phyloP scores from a whole-genome alignment of 2,113 vertebrate genomes.

The Pandion haliaetus region DNA sequence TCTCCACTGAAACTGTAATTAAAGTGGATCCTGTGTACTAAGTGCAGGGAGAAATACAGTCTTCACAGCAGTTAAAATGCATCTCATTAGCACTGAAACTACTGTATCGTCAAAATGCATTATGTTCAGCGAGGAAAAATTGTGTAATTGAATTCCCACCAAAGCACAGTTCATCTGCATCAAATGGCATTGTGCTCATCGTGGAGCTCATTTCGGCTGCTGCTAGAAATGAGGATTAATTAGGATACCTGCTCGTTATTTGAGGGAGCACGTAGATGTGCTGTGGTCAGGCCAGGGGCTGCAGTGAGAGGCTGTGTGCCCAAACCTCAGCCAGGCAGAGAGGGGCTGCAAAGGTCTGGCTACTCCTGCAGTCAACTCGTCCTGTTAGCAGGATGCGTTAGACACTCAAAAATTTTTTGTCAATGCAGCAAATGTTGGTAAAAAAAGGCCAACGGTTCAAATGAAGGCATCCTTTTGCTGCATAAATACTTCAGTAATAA shows the following conservation, averaged over 20 bases:
- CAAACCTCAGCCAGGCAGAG: not conserved
- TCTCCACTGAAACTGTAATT: constrained; percentile 56
- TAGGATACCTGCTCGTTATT: not conserved
- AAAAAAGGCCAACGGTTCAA: not conserved
- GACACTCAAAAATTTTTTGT: not conserved
- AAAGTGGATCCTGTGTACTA: constrained; percentile 50
- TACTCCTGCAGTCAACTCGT: accelerated
- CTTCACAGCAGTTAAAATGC: constrained; percentile 48
- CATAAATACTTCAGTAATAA: not conserved
- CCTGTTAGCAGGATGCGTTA: too few species aligned
- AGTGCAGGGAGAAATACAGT: constrained; percentile 48
- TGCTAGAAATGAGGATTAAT: constrained; percentile 52
- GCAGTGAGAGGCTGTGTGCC: not conserved
- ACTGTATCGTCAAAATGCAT: constrained; percentile 52
- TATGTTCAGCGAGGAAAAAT: constrained; percentile 28
- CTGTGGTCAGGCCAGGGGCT: not conserved
- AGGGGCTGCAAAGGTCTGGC: not conserved
- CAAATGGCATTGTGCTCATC: not conserved
- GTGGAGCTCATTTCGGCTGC: not conserved
- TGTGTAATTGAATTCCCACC: constrained; percentile 62
- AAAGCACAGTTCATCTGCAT: constrained; percentile 60
- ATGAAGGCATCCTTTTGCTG: not conserved
- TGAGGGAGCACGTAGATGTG: not conserved
- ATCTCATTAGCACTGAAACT: constrained; percentile 56
- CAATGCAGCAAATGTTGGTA: not conserved